Evolutionary conservation across 2,797 vertebrate genomes (phyloP).

Genomic region (Fundulus diaphanus): DNA sequence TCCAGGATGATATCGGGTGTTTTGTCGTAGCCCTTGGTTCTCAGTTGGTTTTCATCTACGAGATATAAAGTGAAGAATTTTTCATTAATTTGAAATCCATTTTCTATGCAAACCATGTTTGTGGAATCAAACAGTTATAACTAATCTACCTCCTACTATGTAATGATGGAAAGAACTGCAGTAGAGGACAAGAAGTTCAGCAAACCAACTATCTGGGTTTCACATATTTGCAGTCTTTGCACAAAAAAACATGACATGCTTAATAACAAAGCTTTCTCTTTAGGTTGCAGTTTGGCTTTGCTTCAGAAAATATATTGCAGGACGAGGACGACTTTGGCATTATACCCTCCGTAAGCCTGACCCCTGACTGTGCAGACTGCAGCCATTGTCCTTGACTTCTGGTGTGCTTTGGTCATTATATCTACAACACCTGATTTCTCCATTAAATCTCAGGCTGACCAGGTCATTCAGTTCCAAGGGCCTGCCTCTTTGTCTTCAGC

Average conservation of each 20-base stretch:
- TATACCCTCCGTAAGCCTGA: constrained; percentile 76
- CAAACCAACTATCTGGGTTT: constrained; percentile 59
- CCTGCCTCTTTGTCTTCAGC: constrained; percentile 94
- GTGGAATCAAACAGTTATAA: constrained; percentile 14
- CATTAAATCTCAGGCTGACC: constrained; percentile 96
- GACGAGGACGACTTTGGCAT: constrained; percentile 73
- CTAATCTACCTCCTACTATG: constrained; percentile 35
- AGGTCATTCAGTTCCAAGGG: constrained; percentile 96
- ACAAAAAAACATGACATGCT: constrained; percentile 72
- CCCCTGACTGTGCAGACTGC: constrained; percentile 79
- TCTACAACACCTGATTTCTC: constrained; percentile 92
- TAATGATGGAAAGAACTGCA: constrained; percentile 48
- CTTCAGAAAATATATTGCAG: constrained; percentile 75
- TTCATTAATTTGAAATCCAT: constrained; percentile 12
- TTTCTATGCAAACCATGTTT: constrained; percentile 1
- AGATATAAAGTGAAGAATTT: constrained; percentile 52
- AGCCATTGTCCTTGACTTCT: constrained; percentile 93
- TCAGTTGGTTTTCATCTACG: constrained; percentile 97
- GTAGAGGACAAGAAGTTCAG: constrained; percentile 49
- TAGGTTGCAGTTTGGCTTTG: constrained; percentile 57
- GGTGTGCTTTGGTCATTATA: constrained; percentile 87
- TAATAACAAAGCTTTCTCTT: constrained; percentile 50
- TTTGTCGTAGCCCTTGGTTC: constrained; percentile 97
- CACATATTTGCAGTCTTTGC: constrained; percentile 72
- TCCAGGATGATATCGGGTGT: constrained; percentile 99